These are phyloP conservation scores for Sminthurides aquaticus DNA, from an alignment of 2,888 invertebrate species.

Conservation along the genomic window DNA sequence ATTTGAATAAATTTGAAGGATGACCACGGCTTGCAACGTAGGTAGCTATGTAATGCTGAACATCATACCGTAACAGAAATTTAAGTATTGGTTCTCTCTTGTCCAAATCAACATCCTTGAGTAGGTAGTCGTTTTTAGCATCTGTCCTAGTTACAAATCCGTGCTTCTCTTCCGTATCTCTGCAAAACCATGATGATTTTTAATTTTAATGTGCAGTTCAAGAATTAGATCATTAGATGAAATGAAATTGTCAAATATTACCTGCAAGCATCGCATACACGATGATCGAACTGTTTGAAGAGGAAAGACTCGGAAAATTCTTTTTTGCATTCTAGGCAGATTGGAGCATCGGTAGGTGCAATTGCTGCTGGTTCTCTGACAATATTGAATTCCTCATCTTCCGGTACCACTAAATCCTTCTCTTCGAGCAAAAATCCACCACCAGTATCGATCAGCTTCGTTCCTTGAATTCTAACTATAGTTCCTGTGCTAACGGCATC, in stretches of 20 bases:
- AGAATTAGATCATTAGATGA: too few relatives aligned
- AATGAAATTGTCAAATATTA: slow-evolving; percentile 45
- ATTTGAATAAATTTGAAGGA: too few relatives aligned
- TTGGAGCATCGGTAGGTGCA: slow-evolving; percentile 51
- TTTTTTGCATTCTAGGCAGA: slow-evolving; percentile 61
- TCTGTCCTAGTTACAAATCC: slow-evolving; percentile 86
- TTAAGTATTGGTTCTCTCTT: slow-evolving; percentile 73
- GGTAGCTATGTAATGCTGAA: too few relatives aligned
- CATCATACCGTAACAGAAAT: slow-evolving; percentile 48
- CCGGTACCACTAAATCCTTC: slow-evolving; percentile 49
- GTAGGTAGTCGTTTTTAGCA: slow-evolving; percentile 76
- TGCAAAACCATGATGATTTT: too few relatives aligned
- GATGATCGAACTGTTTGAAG: slow-evolving; percentile 62
- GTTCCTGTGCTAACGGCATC: slow-evolving; percentile 35
- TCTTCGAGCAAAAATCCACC: slow-evolving; percentile 77
- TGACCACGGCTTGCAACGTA: too few relatives aligned
- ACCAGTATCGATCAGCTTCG: slow-evolving; percentile 65
- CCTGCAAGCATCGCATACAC: slow-evolving; percentile 66
- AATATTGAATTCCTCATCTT: slow-evolving; percentile 43
- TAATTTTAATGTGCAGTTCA: too few relatives aligned
- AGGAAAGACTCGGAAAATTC: slow-evolving; percentile 69
- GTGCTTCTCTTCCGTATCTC: slow-evolving; percentile 70
- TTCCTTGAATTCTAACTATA: slow-evolving; percentile 40
- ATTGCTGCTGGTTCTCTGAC: slow-evolving; percentile 51
- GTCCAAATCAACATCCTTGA: slow-evolving; percentile 92